These are phyloP conservation scores for Xenopus borealis DNA, from an alignment of 2,113 vertebrate species.

Conservation along the genomic window DNA sequence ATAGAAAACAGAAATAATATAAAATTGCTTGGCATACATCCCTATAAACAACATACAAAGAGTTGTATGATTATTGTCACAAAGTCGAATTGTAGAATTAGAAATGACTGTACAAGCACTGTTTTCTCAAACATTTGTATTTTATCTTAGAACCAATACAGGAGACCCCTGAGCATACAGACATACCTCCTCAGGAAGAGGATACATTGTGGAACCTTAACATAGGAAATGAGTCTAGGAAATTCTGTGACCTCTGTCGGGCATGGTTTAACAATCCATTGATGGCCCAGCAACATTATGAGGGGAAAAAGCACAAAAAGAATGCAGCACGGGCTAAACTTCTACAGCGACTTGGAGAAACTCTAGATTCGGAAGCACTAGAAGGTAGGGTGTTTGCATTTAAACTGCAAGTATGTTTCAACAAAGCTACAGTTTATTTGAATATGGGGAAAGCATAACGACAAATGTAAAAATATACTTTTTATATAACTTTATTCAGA, in stretches of 20 bases:
- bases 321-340: constrained; percentile 72
- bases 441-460: too few relatives aligned
- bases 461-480: too few relatives aligned
- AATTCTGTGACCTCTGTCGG: constrained; percentile 73
- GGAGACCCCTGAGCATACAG: constrained; percentile 51
- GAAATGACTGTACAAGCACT: too few relatives aligned
- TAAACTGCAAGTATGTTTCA: too few relatives aligned
- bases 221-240: constrained; percentile 67
- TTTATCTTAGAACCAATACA: constrained; percentile 13
- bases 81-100: too few relatives aligned
- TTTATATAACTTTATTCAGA: too few relatives aligned
- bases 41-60: too few relatives aligned
- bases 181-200: constrained; percentile 49
- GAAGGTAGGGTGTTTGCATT: constrained; percentile 24
- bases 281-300: constrained; percentile 80
- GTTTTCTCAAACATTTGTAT: too few relatives aligned
- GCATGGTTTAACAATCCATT: constrained; percentile 81
- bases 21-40: too few relatives aligned
- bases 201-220: constrained; percentile 49
- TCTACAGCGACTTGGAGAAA: constrained; percentile 71
- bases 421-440: too few relatives aligned
- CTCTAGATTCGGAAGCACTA: constrained; percentile 56
- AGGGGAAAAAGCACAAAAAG: constrained; percentile 77
- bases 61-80: too few relatives aligned
- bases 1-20: too few relatives aligned